Evolutionary conservation across 2,888 invertebrate species (phyloP), one percentile per base, ranked within the genome.

Genomic region (Lottia scabra): DNA sequence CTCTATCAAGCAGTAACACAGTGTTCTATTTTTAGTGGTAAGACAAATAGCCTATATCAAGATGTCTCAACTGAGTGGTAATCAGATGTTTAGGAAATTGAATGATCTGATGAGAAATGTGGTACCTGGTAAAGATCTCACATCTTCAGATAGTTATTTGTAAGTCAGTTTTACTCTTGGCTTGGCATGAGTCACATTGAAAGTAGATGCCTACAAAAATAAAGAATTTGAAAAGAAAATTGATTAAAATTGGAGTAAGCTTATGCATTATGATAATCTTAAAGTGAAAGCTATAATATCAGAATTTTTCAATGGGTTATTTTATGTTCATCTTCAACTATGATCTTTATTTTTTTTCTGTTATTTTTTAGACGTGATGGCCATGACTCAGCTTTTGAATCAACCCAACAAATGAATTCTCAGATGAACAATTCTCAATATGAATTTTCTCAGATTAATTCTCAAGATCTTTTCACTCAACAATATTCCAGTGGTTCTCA

Each of bases 391-490:
- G 70, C 74, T 79, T 27, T 77, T 78, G 70, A 76, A 75, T 75
- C 75, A 75, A 3, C 77, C 78, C 67, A 74, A 71, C 46, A 76
- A 56, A 56, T 56, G 74, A 64, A 79, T 69, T 76, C 81, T 65
- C 78, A 80, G 74, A 73, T 74, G 76, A 73, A 78, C 30, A 66
- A 75, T 67, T 75, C 78, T 23, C 72, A 77, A 23, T 68, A 38
- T 67, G 76, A 74, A 15, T 76, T 76, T 63, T 79, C 79, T 27
- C 79, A 79, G 72, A 62, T 75, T 44, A 72, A 76, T 62, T 83
- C 83, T 38, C 84, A 84, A 65, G 80, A 82, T 67, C 76, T 82
- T 65, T 81, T 80, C 64, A 80, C 81, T 65, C 82, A 83, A 66
- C 77, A 80, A 26, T 67, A 67, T 71, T 75, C 78, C 38, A 70